phyloP scores from a whole-genome alignment of 1,140 invertebrate species.

The Sesamia nonagrioides region DNA sequence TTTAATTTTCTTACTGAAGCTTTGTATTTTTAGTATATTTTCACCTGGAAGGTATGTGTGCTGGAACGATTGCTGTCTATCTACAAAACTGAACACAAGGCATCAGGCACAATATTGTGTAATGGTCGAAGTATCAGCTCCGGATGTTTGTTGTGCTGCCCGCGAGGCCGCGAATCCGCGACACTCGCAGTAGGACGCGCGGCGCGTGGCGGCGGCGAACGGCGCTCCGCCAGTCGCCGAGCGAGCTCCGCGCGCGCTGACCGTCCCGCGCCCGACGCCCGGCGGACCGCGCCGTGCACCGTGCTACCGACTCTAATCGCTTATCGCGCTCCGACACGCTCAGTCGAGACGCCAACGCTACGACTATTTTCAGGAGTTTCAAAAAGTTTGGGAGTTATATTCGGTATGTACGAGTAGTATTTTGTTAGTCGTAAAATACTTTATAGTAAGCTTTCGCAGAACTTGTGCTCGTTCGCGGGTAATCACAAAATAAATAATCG shows the following conservation, averaged over 20 bases:
- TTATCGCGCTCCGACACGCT: slow-evolving; percentile 33
- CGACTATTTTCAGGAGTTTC: neutral
- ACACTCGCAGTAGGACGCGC: neutral
- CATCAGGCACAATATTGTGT: neutral
- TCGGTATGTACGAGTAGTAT: neutral
- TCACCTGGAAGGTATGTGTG: no score
- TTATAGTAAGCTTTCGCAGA: slow-evolving; percentile 3
- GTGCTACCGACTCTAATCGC: slow-evolving; percentile 26
- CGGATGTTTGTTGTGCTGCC: neutral
- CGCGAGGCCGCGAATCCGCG: neutral
- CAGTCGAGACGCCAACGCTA: neutral
- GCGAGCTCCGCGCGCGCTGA: slow-evolving; percentile 13
- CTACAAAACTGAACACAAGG: no score
- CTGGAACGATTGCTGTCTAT: no score
- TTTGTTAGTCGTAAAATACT: neutral
- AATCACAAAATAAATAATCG: slow-evolving; percentile 31
- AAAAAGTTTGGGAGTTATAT: neutral
- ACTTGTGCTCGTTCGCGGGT: neutral
- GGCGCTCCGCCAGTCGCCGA: slow-evolving; percentile 2
- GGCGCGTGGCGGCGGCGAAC: neutral
- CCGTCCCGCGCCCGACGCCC: slow-evolving; percentile 8
- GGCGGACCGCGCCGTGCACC: neutral
- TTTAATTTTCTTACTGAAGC: no score
- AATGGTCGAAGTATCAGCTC: no score
- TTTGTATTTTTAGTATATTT: no score